Evolutionary conservation across 2,113 vertebrate species (phyloP), one percentile per base, ranked within the genome.

Genomic region (Mungos mungo): DNA sequence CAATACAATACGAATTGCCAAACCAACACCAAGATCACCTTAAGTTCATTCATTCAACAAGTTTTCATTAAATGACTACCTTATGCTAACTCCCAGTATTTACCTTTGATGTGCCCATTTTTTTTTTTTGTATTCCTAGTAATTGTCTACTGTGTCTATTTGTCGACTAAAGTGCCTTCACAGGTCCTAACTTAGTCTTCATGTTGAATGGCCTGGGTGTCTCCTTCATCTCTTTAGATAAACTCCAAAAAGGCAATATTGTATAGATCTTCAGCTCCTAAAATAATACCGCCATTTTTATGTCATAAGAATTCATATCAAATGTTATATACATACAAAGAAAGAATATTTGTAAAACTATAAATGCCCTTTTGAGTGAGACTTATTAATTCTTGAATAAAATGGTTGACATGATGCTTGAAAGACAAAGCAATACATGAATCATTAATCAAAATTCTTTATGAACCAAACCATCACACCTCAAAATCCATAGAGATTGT

Each of bases 391-490:
- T 84, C 33, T 87, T 83, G 35, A 12, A 79, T 33, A n/a, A 88
- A 77, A 63, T 60, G 5, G 5, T 35, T 47, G 4, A 0, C 77
- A 0, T 50, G 10, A 72, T 82, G 15, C 68, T 86, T 92, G 72
- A 79, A 85, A 94, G 82, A 5, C 21, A 68, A 88, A 88, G 12
- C 4, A 50, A 45, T 72, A 23, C 9, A 9, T 33, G 72, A 89
- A 77, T 72, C 12, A 57, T 33, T 92, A 45, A 79, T 83, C 76
- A 93, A 60, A 96, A 90, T 89, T 3, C 31, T 89, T 93, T 63
- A 54, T 52, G 23, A 69, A 83, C 54, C 1, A 66, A 41, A 2
- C 5, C 1, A 47, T 88, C 19, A 86, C 23, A 82, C 13, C 5
- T 81, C 27, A 41, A 85, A 86, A 23, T 14, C 7, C 23, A 57